Conservation (phyloP, 2,888 invertebrate species). For the Scaeva pyrastri region DNA sequence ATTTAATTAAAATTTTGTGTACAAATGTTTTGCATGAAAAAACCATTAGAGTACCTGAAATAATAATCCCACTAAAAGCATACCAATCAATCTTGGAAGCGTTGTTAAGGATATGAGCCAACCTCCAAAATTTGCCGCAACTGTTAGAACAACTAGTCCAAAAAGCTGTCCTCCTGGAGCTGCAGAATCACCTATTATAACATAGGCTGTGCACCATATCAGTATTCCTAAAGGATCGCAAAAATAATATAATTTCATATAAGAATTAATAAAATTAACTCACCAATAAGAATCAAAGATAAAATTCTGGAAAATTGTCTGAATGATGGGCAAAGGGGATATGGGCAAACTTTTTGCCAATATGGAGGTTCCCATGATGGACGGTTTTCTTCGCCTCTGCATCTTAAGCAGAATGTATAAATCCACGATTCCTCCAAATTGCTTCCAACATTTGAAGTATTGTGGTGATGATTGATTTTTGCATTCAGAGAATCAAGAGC, state of each 20-base stretch:
- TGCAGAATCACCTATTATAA: constrained; percentile 90
- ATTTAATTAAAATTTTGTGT: too few relatives aligned
- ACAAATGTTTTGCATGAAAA: too few relatives aligned
- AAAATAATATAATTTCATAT: not conserved
- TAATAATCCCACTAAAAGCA: constrained; percentile 92
- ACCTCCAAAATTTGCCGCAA: constrained; percentile 92
- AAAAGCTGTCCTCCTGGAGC: constrained; percentile 94
- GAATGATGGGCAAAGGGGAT: constrained; percentile 93
- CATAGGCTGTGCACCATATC: constrained; percentile 91
- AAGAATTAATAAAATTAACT: constrained; percentile 68
- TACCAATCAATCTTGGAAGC: constrained; percentile 93
- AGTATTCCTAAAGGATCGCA: constrained; percentile 85
- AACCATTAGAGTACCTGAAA: constrained; percentile 85
- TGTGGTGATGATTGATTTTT: constrained; percentile 80
- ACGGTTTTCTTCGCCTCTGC: constrained; percentile 89
- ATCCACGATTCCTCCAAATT: constrained; percentile 88
- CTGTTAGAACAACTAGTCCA: constrained; percentile 89
- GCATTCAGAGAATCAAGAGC: constrained; percentile 81
- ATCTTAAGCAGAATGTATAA: constrained; percentile 91
- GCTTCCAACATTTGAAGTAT: constrained; percentile 75
- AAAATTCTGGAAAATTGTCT: constrained; percentile 92
- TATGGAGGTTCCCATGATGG: constrained; percentile 93
- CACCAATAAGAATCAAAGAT: constrained; percentile 89
- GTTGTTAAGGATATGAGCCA: constrained; percentile 92
- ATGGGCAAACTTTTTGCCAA: constrained; percentile 93